Base-by-base conservation (phyloP, 2,797 vertebrate genomes). In the Gymnoscopelus braueri region DNA sequence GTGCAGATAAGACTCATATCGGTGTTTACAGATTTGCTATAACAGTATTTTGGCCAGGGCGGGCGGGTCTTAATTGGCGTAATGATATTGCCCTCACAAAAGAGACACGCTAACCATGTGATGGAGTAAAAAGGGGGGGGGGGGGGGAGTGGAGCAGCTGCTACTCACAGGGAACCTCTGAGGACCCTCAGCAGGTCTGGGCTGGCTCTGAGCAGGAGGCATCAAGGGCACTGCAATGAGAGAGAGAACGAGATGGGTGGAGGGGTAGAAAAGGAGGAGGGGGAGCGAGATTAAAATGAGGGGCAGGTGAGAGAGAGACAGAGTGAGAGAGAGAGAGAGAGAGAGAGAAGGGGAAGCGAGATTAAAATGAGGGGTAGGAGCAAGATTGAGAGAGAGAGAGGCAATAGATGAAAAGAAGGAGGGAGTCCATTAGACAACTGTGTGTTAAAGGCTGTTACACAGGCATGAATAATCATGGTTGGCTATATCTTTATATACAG, bases 121-220 rank as follows among this genome's bases (percentile, higher is more conserved):
- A 75, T 82, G 88, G 89, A 79, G 84, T 73, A 74, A 79, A 81
- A 85, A 78, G 84, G 84, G 84, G 75, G 83, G 63, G 77, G 90
- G 89, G 65, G 79, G 86, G 90, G 89, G 87, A 91, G 81, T 84
- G 87, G 90, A 92, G 93, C 93, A 95, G 94, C 93, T 94, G 93
- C 94, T 96, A 96, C 97, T 99, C 94, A 99, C 98, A 26, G 96
- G 95, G 91, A 98, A 98, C 94, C 97, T 96, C 94, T 96, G 98
- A 93, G 96, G 96, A 91, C 95, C 95, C 85, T 96, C 94, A 72
- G 96, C 94, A 89, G 96, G 96, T 93, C 97, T 96, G 85, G 96
- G 95, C 91, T 98, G 98, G 95, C 94, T 96, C 14, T 96, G 98
- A 89, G 94, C 93, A 78, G 97, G 95, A 78, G 97, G 95, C 92